These are phyloP conservation scores for Champsocephalus gunnari DNA, from an alignment of 2,797 vertebrate species.

Conservation along the genomic window DNA sequence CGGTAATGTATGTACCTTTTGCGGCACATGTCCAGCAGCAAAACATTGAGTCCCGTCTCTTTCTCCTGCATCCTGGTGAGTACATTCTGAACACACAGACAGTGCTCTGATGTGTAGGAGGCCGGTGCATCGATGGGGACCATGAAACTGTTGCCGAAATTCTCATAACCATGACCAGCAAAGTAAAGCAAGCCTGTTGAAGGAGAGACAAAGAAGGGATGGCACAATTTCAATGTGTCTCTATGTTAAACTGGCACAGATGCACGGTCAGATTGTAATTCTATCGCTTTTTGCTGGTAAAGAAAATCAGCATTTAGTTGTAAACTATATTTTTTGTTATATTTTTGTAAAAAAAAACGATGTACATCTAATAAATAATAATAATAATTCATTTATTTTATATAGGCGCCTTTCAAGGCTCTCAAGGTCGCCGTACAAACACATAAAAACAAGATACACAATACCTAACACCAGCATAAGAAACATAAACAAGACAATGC, in stretches of 20 bases:
- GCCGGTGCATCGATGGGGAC: conserved; percentile 89
- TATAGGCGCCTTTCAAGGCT: too few relatives aligned
- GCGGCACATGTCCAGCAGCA: conserved; percentile 93
- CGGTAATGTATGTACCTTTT: conserved; percentile 80
- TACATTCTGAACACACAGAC: conserved; percentile 89
- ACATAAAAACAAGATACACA: too few relatives aligned
- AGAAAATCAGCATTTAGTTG: not conserved
- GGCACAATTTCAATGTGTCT: not conserved
- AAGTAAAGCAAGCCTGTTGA: conserved; percentile 91
- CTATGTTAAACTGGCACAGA: not conserved
- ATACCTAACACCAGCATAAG: too few relatives aligned
- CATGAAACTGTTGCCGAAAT: conserved; percentile 94
- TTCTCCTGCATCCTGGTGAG: conserved; percentile 90
- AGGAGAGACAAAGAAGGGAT: not conserved
- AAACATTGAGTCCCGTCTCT: conserved; percentile 88
- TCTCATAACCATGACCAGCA: conserved; percentile 91
- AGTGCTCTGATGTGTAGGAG: conserved; percentile 87
- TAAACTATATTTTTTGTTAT: not conserved
- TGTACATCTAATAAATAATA: not conserved
- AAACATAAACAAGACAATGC: too few relatives aligned
- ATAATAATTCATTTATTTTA: too few relatives aligned
- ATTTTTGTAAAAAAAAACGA: not conserved
- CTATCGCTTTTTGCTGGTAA: not conserved
- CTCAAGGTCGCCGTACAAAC: too few relatives aligned
- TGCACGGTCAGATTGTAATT: not conserved